phyloP scores from a whole-genome alignment of 2,888 invertebrate genomes.

The Dioctria linearis region DNA sequence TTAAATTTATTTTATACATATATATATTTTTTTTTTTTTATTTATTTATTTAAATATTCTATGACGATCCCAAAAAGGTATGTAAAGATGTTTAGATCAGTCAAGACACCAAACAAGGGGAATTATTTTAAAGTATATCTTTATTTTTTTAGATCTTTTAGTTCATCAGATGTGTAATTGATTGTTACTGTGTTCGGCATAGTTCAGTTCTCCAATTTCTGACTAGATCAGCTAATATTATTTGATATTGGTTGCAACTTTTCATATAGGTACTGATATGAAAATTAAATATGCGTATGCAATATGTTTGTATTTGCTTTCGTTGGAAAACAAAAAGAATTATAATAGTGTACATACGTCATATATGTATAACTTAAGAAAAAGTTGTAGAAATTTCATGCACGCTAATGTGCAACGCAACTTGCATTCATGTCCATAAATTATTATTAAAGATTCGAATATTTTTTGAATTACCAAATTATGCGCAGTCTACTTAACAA shows the following conservation, averaged over 20 bases:
- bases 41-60: slow-evolving; percentile 17
- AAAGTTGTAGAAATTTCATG: no score
- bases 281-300: no score
- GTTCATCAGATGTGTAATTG: slow-evolving; percentile 2
- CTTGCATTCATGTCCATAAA: no score
- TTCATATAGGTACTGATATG: no score
- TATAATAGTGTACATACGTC: no score
- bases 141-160: slow-evolving; percentile 37
- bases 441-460: no score
- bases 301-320: no score
- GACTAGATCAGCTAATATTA: neutral
- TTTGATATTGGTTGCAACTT: neutral
- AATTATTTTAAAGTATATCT: slow-evolving; percentile 34
- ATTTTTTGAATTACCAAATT: no score
- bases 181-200: neutral
- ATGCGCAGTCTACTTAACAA: no score
- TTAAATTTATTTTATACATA: slow-evolving; percentile 15
- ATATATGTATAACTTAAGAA: no score
- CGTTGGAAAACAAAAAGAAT: no score
- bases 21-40: neutral
- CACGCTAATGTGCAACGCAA: no score
- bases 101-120: slow-evolving; percentile 54
- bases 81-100: slow-evolving; percentile 52
- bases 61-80: slow-evolving; percentile 45
- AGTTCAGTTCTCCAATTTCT: slow-evolving; percentile 11